A percentile compares a stretch with the other conserved stretches of the same genome.
phyloP scores from a whole-genome alignment of 2,797 vertebrate species.

The Rhynchonycteris naso region DNA sequence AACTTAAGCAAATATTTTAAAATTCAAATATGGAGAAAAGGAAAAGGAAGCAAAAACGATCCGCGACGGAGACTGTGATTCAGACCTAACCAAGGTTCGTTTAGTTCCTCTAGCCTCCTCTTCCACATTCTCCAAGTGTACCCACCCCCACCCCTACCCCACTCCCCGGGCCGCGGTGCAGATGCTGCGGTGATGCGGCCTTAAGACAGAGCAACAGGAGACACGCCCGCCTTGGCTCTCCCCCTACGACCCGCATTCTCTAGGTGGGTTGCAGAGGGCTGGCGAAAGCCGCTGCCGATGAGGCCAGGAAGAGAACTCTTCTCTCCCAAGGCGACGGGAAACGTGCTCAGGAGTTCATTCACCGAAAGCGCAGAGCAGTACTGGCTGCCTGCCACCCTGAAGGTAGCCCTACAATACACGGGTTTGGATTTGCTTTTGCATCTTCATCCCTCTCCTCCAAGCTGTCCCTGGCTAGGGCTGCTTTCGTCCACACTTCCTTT shows the following conservation, averaged over 20 bases:
- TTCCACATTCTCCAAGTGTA: not conserved
- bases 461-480: not conserved
- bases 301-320: not conserved
- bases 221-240: not conserved
- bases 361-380: slow-evolving; percentile 33
- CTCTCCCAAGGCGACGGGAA: not conserved
- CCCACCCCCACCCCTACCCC: fast-evolving
- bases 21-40: slow-evolving; percentile 19
- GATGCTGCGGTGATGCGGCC: not conserved
- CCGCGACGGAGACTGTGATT: not conserved
- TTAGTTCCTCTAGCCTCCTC: not conserved
- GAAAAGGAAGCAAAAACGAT: not conserved
- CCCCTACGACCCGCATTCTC: not conserved
- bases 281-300: not conserved
- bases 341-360: slow-evolving; percentile 70
- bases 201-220: slow-evolving; percentile 67
- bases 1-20: slow-evolving; percentile 20
- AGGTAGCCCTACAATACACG: not conserved
- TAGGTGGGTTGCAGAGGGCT: not conserved
- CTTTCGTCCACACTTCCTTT: not conserved
- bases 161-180: not conserved
- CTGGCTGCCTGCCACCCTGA: not conserved
- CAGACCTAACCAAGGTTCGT: not conserved
- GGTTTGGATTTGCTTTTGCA: not conserved
- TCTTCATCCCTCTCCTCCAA: slow-evolving; percentile 16